Evolutionary conservation across 2,888 invertebrate genomes (phyloP), one percentile per base, ranked within the genome.

Genomic region (Drosophila buzzatii): DNA sequence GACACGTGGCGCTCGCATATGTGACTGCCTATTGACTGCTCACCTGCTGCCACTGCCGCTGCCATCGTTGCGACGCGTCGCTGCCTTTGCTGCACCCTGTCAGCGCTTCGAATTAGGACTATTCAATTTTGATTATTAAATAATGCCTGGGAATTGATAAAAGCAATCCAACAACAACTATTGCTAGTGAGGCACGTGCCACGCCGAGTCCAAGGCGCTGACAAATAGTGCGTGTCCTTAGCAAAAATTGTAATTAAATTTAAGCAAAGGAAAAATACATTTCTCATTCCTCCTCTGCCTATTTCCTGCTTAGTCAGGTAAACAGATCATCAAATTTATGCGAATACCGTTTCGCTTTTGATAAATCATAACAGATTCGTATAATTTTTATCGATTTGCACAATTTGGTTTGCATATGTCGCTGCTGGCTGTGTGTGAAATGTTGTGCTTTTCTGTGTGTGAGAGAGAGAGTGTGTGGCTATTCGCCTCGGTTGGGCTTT

Each of bases 71-170:
- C n/a, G 27, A 27, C 27, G 27, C 42, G 3, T 8, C 52, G 55
- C 18, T 52, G 51, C 14, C 37, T 7, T n/a, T 41, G 56, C 31
- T 55, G 70, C 56, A 27, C 68, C 51, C 75, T 85, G 84, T 86
- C 86, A 81, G 72, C 85, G 73, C 68, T 47, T 47, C 53, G 73
- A 82, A 85, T 85, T 86, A 85, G 85, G 73, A 77, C 88, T 90
- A 90, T 90, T 90, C 90, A 90, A 90, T 90, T 90, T 90, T 89
- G 85, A 87, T 89, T 88, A 89, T 88, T 90, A 79, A 90, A 90
- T 90, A 90, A 90, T 89, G 79, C 53, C 63, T 14, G 59, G 70
- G 58, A 68, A 80, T 80, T 79, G 83, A 83, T 80, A 86, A 75
- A 81, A 67, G 76, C 77, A 59, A 70, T 63, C 41, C 71, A 71